Base-by-base conservation (phyloP, 2,888 invertebrate genomes). In the Hypercompe scribonia region DNA sequence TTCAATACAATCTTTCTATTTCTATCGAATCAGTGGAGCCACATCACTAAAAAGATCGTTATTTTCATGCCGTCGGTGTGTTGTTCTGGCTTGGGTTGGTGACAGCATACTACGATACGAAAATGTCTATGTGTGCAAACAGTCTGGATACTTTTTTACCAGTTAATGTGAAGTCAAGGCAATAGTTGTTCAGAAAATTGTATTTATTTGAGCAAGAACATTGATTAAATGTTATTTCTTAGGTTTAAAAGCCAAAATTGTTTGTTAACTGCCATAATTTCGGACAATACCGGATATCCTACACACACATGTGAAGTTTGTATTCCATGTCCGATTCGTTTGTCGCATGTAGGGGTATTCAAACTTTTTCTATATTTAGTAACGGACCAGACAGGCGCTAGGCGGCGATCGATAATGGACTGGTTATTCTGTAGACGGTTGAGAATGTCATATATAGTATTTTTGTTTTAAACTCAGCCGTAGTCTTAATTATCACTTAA, bases 41-140 rank as follows among this genome's bases (percentile, higher is more conserved):
- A 65, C 90, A 83, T 50, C 88, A 81, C 89, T 88, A 85, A 76
- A 83, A 85, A 86, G 82, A 85, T 89, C 89, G 87, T 89, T 90
- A 89, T 84, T 87, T 84, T 84, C 75, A 66, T 77, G 67, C 69
- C 78, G 73, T 72, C 66, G 75, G 70, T 81, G 80, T 83, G 81
- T 81, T 76, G 70, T 66, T 73, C 71, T 83, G 82, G 83, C 81
- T 81, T 76, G 70, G 72, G 69, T 75, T 76, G 78, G 78, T 79
- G 75, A 74, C 77, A 75, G 70, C 86, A 85, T 84, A 86, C 87
- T 77, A 71, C 64, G 36, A 78, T 42, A 73, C 70, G n/a, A 21
- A 8, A 5, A 31, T 76, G 65, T 78, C 68, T 73, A 76, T 79
- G 87, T 86, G 86, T 81, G 78, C 68, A 36, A 63, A 34, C 82